A percentile compares a stretch with the other conserved stretches of the same genome.
Conservation (phyloP, 2,888 invertebrate species). For the Halocaridina rubra region DNA sequence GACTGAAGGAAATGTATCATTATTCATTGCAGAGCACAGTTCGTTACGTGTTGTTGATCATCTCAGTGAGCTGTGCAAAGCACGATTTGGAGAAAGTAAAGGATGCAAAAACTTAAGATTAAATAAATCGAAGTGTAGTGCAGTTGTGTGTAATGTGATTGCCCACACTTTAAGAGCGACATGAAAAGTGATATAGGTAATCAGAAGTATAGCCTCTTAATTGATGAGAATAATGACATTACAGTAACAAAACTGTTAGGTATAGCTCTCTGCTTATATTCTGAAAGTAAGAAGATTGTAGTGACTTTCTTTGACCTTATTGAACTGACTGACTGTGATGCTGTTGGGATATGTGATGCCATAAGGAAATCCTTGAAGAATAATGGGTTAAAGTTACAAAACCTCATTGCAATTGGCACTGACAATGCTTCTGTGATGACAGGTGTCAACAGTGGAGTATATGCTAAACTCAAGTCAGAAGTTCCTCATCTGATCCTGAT, state of each 20-base stretch:
- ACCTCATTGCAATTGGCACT: not conserved
- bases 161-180: slow-evolving; percentile 12
- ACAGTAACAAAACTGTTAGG: no score
- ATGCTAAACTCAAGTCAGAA: not conserved
- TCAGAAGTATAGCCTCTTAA: slow-evolving; percentile 5
- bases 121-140: slow-evolving; percentile 18
- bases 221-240: no score
- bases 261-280: not conserved
- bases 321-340: not conserved
- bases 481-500: no score
- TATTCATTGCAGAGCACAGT: no score
- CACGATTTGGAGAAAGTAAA: slow-evolving; percentile 11
- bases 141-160: slow-evolving; percentile 4
- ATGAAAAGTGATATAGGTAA: slow-evolving; percentile 9
- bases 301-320: not conserved
- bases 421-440: no score
- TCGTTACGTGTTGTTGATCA: slow-evolving; percentile 6
- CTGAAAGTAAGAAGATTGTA: not conserved
- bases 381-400: not conserved
- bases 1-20: no score
- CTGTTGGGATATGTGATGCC: not conserved
- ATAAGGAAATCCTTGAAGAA: not conserved
- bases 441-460: slow-evolving; percentile 9
- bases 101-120: slow-evolving; percentile 6
- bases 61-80: slow-evolving; percentile 6